Conservation (phyloP, 2,113 vertebrate genomes). For the Corydoras maculifer region DNA sequence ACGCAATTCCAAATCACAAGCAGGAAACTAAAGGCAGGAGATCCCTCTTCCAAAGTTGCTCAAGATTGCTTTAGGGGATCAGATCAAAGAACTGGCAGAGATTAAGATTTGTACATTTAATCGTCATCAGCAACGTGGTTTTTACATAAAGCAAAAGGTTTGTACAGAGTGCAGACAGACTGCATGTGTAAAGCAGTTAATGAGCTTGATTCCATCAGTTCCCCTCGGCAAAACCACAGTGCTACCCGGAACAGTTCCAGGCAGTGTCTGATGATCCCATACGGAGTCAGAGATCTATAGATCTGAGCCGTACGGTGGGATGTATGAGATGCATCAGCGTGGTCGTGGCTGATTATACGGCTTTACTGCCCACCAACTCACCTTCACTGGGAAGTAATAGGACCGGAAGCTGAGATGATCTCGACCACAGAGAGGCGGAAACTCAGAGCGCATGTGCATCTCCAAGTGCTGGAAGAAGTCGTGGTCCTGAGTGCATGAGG, state of each 20-base stretch:
- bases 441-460: constrained; percentile 96
- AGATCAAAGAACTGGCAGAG: no score
- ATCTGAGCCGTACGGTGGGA: background rate
- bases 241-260: background rate
- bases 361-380: constrained; percentile 44
- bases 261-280: background rate
- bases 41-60: no score
- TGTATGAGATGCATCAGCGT: background rate
- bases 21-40: no score
- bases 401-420: constrained; percentile 98
- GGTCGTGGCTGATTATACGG: background rate
- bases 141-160: no score
- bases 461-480: constrained; percentile 98
- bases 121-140: no score
- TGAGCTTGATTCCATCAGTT: background rate
- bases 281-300: background rate
- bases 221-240: background rate
- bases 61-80: no score
- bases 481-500: constrained; percentile 77
- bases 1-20: no score
- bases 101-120: no score
- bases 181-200: no score
- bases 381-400: constrained; percentile 98
- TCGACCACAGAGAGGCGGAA: constrained; percentile 89
- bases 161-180: no score